Evolutionary conservation across 2,888 invertebrate genomes (phyloP).

Genomic region (Papilio demoleus): DNA sequence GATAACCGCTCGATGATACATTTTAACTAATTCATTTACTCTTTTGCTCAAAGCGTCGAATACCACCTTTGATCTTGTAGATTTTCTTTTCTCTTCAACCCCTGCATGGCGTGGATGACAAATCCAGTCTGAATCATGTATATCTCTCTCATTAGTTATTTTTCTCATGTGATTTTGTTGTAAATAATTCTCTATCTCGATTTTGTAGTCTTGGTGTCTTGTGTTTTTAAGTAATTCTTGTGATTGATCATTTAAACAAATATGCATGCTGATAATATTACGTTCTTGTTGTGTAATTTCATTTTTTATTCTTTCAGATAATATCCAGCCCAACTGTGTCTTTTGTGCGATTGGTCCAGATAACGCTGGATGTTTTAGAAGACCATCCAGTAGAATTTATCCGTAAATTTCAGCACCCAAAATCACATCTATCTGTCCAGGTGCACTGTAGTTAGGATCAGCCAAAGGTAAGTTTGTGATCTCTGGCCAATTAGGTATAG

Average conservation of each 20-base stretch:
- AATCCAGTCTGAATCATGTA: constrained; percentile 10
- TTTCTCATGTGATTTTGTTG: constrained; percentile 43
- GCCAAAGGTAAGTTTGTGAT: constrained; percentile 32
- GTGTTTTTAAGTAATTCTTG: constrained; percentile 36
- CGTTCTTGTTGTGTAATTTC: background rate
- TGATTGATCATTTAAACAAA: constrained; percentile 38
- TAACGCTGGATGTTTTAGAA: constrained; percentile 39
- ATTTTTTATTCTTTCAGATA: constrained; percentile 33
- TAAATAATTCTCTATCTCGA: constrained; percentile 46
- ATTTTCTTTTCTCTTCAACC: constrained; percentile 38
- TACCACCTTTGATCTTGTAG: constrained; percentile 42
- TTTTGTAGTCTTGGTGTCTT: constrained; percentile 42
- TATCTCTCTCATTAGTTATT: constrained; percentile 36
- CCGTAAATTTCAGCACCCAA: constrained; percentile 38
- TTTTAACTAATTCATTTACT: too few species aligned
- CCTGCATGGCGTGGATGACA: constrained; percentile 44
- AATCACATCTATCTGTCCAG: constrained; percentile 44
- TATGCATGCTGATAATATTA: background rate
- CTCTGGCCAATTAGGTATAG: constrained; percentile 37
- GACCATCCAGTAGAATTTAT: constrained; percentile 46
- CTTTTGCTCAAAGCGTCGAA: constrained; percentile 42
- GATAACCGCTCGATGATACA: too few species aligned
- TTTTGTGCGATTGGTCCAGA: constrained; percentile 13
- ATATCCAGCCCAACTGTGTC: constrained; percentile 20
- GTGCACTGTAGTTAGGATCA: constrained; percentile 38